Base-by-base conservation (phyloP, 1,140 invertebrate species). In the Halesus radiatus region DNA sequence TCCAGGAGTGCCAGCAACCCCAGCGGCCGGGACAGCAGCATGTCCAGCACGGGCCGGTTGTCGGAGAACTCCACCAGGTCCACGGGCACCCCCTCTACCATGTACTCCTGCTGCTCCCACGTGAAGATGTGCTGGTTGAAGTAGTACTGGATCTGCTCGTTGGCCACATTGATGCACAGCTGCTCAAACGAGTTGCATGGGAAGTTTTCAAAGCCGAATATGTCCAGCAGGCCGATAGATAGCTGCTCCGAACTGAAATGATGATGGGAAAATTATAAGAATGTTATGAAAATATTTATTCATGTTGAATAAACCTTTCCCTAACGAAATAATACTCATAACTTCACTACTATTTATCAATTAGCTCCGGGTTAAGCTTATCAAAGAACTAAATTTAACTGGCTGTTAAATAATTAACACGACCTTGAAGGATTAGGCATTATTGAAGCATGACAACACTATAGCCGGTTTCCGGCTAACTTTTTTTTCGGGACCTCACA, bases 181-280 rank as follows among this genome's bases (percentile, higher is more conserved):
- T 97, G 95, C 86, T 96, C 96, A 87, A 96, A 96, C 2, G 95
- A 96, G 87, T 97, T 96, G 53, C 90, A 92, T 2, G 92, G 88
- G 85, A 96, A 96, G 87, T 96, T 95, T 88, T 96, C 95, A 87
- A 96, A 97, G 16, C 96, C 95, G 88, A 96, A 96, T 74, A 96
- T 96, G 85, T 97, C 96, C 62, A 97, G 87, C 50, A 97, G 90
- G 29, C 95, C 95, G 83, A 95, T 92, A 0, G 93, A 92, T 50
- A 94, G 84, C 29, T 92, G 92, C 82, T 95, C 93, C 15, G 87
- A 87, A 84, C 92, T 93, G 87, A 45, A 7, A 45, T n/a, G n/a
- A n/a, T n/a, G n/a, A n/a, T n/a, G n/a, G n/a, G n/a, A n/a, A n/a
- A n/a, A n/a, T n/a, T n/a, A n/a, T n/a, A n/a, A n/a, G n/a, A n/a